Base-by-base conservation (phyloP, 1,140 invertebrate genomes). In the Pectinophora gossypiella region DNA sequence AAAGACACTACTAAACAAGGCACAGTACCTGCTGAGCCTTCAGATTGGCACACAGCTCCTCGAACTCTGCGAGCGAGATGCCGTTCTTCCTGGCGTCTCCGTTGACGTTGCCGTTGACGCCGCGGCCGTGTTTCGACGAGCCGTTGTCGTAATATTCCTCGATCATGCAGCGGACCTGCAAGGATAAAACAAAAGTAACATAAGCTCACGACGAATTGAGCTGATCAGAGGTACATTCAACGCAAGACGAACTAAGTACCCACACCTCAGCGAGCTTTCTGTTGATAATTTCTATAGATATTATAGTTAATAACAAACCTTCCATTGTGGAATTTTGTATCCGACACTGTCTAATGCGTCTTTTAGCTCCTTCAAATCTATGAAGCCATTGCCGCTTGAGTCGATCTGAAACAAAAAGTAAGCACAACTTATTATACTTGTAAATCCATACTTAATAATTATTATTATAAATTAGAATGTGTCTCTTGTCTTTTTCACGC, bases 241-340 rank as follows among this genome's bases (percentile, higher is more conserved):
- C n/a, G n/a, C n/a, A n/a, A n/a, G n/a, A n/a, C n/a, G n/a, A n/a
- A n/a, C n/a, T n/a, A n/a, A n/a, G n/a, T n/a, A n/a, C n/a, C n/a
- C n/a, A n/a, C n/a, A n/a, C n/a, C n/a, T n/a, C n/a, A n/a, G n/a
- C n/a, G n/a, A n/a, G n/a, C n/a, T n/a, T n/a, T n/a, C n/a, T n/a
- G n/a, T n/a, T n/a, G n/a, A n/a, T n/a, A n/a, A n/a, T n/a, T n/a
- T n/a, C n/a, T n/a, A n/a, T n/a, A n/a, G n/a, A n/a, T n/a, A n/a
- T n/a, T n/a, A n/a, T n/a, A n/a, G n/a, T n/a, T n/a, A n/a, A n/a
- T n/a, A n/a, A 38, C 68, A 68, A 51, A 89, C 87, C 89, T 96
- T 91, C 91, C 96, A 99, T 47, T 95, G 95, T 22, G 97, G 96
- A 61, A 99, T 91, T 89, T 98, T 98, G 79, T 98, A 95, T 15